Percentiles rank a stretch among this genome's conserved stretches.
phyloP scores from a whole-genome alignment of 2,113 vertebrate genomes.

The Chlorodrepanis virens region DNA sequence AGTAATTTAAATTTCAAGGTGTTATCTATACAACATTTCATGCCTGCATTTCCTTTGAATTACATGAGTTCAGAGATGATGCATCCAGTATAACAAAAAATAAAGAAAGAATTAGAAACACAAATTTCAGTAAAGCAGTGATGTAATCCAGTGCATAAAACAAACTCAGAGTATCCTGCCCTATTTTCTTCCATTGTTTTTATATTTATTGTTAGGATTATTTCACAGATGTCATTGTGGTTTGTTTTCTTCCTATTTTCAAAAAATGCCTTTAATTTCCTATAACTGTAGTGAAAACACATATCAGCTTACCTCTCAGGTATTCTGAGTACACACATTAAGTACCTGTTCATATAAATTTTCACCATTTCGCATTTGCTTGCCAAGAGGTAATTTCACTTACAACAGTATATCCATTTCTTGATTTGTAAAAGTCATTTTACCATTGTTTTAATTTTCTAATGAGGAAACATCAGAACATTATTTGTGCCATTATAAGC shows the following conservation, averaged over 20 bases:
- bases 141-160: neutral
- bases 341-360: neutral
- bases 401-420: neutral
- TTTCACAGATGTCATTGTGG: accelerated
- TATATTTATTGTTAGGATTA: accelerated
- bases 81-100: neutral
- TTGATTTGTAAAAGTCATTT: neutral
- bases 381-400: conserved; percentile 1
- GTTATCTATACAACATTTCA: neutral
- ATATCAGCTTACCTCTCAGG: neutral
- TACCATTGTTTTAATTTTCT: conserved; percentile 10
- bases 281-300: neutral
- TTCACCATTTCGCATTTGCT: neutral
- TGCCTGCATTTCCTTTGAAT: neutral
- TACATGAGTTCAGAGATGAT: neutral
- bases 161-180: neutral
- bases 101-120: neutral
- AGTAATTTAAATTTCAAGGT: neutral
- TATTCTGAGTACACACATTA: neutral
- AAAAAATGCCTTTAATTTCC: neutral
- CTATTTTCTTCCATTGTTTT: neutral
- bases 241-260: neutral
- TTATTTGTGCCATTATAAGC: neutral
- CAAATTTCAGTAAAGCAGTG: neutral
- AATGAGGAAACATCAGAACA: neutral